Base-by-base conservation (phyloP, 2,888 invertebrate genomes). In the Dysmachus trigonus region DNA sequence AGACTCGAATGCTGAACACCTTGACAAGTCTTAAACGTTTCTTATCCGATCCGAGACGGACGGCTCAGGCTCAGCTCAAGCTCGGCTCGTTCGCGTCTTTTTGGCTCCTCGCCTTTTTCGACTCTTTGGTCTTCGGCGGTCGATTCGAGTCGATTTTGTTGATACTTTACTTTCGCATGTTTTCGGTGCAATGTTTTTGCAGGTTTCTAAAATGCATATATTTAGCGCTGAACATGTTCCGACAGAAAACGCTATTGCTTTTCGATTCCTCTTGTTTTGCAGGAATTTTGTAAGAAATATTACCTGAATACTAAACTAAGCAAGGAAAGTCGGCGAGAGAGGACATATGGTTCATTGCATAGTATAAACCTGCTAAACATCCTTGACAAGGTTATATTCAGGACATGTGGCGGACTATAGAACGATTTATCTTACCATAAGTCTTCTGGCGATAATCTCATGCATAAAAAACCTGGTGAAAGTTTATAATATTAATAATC, bases 1-100 rank as follows among this genome's bases (percentile, higher is more conserved):
- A 85, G 77, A 86, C 87, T 88, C 86, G 88, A 88, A 87, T 87
- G 88, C 88, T 87, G 88, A 88, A 88, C 87, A 88, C 88, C 88
- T 88, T 88, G 88, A 87, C 88, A 87, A 88, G 84, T 51, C n/a
- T 85, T 85, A 87, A 88, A 71, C 81, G 87, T 84, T 84, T 84
- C 73, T 84, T 84, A 79, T 79, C 76, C 33, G 38, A 76, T 38
- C 22, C 35, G 22, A 76, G 35, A 33, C 33, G 47, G n/a, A n/a
- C n/a, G n/a, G 53, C 53, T 13, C 38, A 38, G n/a, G 38, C 38
- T 2, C 38, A n/a, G 53, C 53, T 13, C 38, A 38, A n/a, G 38
- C 38, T 2, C 38, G 38, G 18, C 22, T 76, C 76, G 76, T 22
- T 76, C 41, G 13, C 18, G 76, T 76, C 33, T 76, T 76, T 35